A percentile compares a stretch with the other conserved stretches of the same genome.
Conservation (phyloP, 30 jellyfish, hydroid and myxozoan genomes). For the Cassiopea xamachana region DNA sequence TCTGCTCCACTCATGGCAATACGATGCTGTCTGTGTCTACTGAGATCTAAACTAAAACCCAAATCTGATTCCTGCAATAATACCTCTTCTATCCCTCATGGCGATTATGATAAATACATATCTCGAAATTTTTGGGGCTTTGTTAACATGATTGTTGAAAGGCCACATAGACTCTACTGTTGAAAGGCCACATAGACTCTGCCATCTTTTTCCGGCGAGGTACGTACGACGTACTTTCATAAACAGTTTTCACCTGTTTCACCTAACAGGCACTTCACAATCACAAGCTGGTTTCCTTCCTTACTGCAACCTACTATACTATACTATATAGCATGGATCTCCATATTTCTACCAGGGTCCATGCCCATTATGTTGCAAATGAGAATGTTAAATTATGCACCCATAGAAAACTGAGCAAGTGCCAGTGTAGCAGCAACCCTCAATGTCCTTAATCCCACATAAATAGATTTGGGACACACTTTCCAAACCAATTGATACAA, state of each 20-base stretch:
- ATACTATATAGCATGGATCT: no score
- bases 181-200: neutral
- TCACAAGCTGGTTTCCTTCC: neutral
- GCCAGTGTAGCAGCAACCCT: neutral
- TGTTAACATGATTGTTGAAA: neutral
- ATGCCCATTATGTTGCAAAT: constrained; percentile 16
- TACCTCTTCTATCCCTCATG: no score
- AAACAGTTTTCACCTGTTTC: neutral
- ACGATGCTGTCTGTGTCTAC: no score
- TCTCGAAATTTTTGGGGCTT: neutral
- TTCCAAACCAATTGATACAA: no score
- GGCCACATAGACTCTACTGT: no score
- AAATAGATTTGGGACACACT: neutral
- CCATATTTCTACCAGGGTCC: neutral
- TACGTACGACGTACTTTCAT: neutral
- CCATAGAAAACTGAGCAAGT: no score
- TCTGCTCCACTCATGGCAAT: no score
- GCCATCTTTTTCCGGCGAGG: neutral
- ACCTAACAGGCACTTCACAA: neutral
- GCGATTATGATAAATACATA: no score
- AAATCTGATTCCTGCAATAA: no score
- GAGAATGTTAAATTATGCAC: neutral
- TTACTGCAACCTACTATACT: neutral
- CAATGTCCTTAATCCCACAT: constrained; percentile 14
- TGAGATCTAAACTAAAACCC: no score